Conservation (phyloP, 2,888 invertebrate genomes). For the Dione vanillae region DNA sequence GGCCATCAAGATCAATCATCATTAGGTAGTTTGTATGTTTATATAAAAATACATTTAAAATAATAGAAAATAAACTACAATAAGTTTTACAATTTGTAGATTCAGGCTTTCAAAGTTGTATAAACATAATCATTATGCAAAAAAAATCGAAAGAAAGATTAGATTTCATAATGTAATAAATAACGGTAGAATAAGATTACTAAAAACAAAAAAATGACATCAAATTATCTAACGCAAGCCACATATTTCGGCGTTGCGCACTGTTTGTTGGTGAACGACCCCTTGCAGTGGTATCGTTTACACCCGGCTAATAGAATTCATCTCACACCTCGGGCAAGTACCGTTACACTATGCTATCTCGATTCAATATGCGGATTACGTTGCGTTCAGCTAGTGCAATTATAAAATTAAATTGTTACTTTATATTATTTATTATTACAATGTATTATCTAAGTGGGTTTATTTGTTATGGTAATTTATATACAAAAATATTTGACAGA, state of each 20-base stretch:
- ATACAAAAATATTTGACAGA: no score
- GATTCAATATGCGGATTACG: constrained; percentile 61
- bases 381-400: constrained; percentile 54
- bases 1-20: not conserved
- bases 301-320: constrained; percentile 72
- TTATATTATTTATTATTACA: no score
- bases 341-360: constrained; percentile 76
- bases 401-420: constrained; percentile 44
- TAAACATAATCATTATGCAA: not conserved
- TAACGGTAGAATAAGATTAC: constrained; percentile 37
- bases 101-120: not conserved
- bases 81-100: not conserved
- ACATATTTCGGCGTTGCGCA: constrained; percentile 32
- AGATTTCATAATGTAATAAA: not conserved
- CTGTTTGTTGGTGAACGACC: constrained; percentile 56
- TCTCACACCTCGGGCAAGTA: constrained; percentile 66
- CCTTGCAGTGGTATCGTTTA: constrained; percentile 50
- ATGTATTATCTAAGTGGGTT: no score
- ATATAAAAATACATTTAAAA: not conserved
- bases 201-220: not conserved
- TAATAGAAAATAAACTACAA: not conserved
- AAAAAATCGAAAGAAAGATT: not conserved
- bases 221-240: not conserved
- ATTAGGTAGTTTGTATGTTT: not conserved
- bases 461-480: no score